phyloP scores from a whole-genome alignment of 2,888 invertebrate genomes.

The Harpalus rufipes region DNA sequence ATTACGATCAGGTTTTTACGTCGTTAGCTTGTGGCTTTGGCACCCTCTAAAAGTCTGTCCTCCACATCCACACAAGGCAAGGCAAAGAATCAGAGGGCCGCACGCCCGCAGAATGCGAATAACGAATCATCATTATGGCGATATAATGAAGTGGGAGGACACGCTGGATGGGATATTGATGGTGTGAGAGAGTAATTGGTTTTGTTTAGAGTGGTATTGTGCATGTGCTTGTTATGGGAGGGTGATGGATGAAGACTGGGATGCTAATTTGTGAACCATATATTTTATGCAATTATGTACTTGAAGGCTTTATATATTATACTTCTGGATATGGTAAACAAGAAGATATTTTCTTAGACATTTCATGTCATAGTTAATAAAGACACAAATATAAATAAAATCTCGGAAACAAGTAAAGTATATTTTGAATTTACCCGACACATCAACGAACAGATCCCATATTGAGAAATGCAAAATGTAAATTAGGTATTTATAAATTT shows the following conservation, averaged over 20 bases:
- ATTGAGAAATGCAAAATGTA: too few species aligned
- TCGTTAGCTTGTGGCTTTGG: conserved; percentile 41
- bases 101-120: conserved; percentile 34
- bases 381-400: too few species aligned
- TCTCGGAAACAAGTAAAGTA: too few species aligned
- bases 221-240: conserved; percentile 29
- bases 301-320: not conserved
- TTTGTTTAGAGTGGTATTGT: conserved; percentile 50
- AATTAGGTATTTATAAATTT: too few species aligned
- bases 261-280: conserved; percentile 19
- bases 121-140: conserved; percentile 60
- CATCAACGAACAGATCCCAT: too few species aligned
- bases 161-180: conserved; percentile 46
- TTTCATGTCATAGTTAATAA: too few species aligned
- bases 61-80: not conserved
- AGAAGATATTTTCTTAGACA: too few species aligned
- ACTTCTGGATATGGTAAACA: not conserved
- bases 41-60: conserved; percentile 8
- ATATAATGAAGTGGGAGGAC: conserved; percentile 61
- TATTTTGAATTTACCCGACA: too few species aligned
- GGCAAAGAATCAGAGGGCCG: conserved; percentile 33
- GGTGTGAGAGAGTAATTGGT: conserved; percentile 31
- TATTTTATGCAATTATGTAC: not conserved
- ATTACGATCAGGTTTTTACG: conserved; percentile 64
- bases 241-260: conserved; percentile 5